phyloP scores from a whole-genome alignment of 2,113 vertebrate genomes.

The Scalopus aquaticus region DNA sequence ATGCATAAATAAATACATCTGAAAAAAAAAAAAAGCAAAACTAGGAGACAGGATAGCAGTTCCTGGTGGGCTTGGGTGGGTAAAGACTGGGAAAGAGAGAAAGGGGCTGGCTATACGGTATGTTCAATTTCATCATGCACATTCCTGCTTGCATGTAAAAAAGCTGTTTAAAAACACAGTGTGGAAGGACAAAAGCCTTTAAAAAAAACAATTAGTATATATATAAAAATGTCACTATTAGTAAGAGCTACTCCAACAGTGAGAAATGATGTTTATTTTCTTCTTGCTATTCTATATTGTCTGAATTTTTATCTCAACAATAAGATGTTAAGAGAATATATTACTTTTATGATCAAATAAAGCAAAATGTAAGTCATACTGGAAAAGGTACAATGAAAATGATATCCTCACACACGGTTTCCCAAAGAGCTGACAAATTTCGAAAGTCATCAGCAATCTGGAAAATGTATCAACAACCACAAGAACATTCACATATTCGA shows the following conservation, averaged over 20 bases:
- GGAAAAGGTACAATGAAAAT: conserved; percentile 1
- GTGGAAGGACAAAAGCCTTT: background rate
- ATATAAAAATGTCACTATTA: conserved; percentile 22
- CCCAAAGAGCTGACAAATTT: background rate
- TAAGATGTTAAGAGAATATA: conserved; percentile 12
- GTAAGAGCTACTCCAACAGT: background rate
- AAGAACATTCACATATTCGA: background rate
- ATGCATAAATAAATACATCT: no score
- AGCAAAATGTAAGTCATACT: background rate
- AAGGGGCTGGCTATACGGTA: no score
- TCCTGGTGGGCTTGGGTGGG: no score
- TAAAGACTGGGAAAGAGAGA: no score
- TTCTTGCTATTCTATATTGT: background rate
- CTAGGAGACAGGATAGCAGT: no score
- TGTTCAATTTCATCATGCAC: no score
- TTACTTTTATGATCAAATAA: conserved; percentile 21
- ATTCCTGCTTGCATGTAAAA: no score
- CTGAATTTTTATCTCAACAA: background rate
- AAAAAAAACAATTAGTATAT: background rate
- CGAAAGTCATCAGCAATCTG: background rate
- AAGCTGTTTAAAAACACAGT: background rate
- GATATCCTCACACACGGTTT: background rate
- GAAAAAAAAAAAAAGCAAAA: no score
- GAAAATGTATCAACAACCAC: background rate
- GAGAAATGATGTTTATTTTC: conserved; percentile 40